Conservation (phyloP, 2,113 vertebrate genomes). For the Alaudala cheleensis region DNA sequence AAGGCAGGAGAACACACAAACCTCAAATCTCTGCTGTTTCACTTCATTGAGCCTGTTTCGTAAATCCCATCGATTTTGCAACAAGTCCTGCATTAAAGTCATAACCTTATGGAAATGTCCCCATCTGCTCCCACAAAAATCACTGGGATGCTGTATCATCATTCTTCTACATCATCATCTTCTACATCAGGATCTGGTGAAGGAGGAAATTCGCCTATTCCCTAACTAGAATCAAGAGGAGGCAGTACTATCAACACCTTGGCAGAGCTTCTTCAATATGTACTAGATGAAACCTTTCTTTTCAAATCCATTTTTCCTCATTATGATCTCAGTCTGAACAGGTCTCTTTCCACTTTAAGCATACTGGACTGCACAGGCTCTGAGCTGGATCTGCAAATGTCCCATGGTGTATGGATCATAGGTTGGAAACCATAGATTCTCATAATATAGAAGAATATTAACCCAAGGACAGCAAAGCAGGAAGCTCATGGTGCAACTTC, state of each 20-base stretch:
- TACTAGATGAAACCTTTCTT: neutral
- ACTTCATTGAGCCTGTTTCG: neutral
- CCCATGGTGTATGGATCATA: neutral
- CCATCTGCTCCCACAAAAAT: neutral
- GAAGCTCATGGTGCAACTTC: neutral
- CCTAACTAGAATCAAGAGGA: neutral
- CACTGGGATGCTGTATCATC: neutral
- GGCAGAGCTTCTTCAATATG: neutral
- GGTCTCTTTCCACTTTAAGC: neutral
- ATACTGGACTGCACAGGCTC: neutral
- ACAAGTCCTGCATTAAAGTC: neutral
- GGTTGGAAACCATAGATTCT: neutral
- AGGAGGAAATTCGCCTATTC: neutral
- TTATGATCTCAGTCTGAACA: neutral
- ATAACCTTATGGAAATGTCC: neutral
- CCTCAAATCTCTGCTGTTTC: neutral
- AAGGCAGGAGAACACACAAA: slow-evolving; percentile 43
- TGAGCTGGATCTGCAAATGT: neutral
- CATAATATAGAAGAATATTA: neutral
- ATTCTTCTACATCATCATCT: neutral
- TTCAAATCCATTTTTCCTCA: neutral
- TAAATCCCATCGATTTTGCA: neutral
- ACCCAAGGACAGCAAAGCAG: neutral
- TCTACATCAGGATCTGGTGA: neutral
- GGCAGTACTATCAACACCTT: neutral